A percentile compares a stretch with the other conserved stretches of the same genome.
phyloP scores from a whole-genome alignment of 2,888 invertebrate genomes.

The Hemistola chrysoprasaria region DNA sequence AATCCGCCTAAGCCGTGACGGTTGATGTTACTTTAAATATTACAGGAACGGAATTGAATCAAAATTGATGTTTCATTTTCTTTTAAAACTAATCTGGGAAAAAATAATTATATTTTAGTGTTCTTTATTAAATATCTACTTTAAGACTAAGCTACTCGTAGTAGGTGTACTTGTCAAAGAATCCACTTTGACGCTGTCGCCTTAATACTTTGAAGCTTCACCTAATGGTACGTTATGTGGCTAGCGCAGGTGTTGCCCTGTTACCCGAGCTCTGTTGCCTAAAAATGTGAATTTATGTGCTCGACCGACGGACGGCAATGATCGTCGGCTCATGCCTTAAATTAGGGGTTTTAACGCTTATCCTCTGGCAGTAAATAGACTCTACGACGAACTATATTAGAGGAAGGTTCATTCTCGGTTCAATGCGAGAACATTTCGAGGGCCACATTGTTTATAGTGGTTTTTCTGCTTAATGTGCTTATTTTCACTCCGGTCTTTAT shows the following conservation, averaged over 20 bases:
- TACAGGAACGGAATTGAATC: slow-evolving; percentile 11
- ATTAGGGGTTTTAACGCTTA: slow-evolving; percentile 77
- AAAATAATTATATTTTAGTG: background rate
- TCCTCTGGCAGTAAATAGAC: slow-evolving; percentile 73
- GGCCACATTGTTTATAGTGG: slow-evolving; percentile 55
- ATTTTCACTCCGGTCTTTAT: slow-evolving; percentile 34
- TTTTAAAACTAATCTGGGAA: background rate
- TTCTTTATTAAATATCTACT: background rate
- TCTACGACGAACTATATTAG: slow-evolving; percentile 64
- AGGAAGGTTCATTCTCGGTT: slow-evolving; percentile 49
- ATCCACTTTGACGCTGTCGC: slow-evolving; percentile 30
- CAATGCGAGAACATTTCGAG: slow-evolving; percentile 42
- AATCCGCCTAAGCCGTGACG: slow-evolving; percentile 21
- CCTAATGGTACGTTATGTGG: slow-evolving; percentile 63
- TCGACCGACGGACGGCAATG: slow-evolving; percentile 69
- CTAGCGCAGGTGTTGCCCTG: slow-evolving; percentile 59
- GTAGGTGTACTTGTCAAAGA: slow-evolving; percentile 13
- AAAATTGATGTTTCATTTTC: slow-evolving; percentile 8
- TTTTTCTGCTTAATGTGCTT: slow-evolving; percentile 48
- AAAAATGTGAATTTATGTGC: slow-evolving; percentile 78
- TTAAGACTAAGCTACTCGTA: slow-evolving; percentile 1
- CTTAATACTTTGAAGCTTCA: slow-evolving; percentile 47
- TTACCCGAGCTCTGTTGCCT: slow-evolving; percentile 56
- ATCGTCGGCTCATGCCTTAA: slow-evolving; percentile 76
- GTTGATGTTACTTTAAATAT: slow-evolving; percentile 17